These are phyloP conservation scores for Ciconia maguari DNA, from an alignment of 2,113 vertebrate species.

Conservation along the genomic window DNA sequence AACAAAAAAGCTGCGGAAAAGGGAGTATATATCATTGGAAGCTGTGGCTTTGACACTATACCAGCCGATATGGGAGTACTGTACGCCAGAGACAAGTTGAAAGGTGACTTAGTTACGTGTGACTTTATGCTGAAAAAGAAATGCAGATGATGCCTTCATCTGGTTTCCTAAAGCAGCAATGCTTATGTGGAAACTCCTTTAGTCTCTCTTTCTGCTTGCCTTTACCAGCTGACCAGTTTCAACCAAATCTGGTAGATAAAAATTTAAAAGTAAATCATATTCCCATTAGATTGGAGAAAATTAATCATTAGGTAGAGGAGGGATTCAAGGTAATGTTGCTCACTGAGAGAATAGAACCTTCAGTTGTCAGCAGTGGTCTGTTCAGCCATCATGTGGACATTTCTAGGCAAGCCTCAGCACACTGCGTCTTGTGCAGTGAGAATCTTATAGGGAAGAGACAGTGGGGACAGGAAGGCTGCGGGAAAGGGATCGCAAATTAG, in stretches of 20 bases:
- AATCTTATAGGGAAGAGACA: neutral
- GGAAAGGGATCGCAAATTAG: neutral
- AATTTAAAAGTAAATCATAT: neutral
- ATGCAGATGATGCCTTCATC: neutral
- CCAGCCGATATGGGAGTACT: constrained; percentile 94
- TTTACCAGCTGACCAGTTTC: neutral
- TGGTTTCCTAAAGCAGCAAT: neutral
- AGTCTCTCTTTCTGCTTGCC: neutral
- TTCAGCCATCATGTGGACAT: neutral
- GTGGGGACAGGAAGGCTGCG: neutral
- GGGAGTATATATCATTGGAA: constrained; percentile 89
- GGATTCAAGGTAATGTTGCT: neutral
- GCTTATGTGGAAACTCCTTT: neutral
- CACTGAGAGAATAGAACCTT: neutral
- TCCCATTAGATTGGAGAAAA: neutral
- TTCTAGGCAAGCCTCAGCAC: neutral
- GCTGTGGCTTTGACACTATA: constrained; percentile 96
- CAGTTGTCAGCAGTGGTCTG: neutral
- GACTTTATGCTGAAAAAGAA: neutral
- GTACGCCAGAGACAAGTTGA: constrained; percentile 88
- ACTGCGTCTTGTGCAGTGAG: neutral
- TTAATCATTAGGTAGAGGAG: neutral
- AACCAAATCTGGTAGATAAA: neutral
- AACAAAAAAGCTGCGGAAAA: constrained; percentile 84
- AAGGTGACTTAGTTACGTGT: constrained; percentile 75